Evolutionary conservation across 37 sponge, comb jelly and placozoan genomes (phyloP).

Genomic region (Diacarnus erythraeanus): DNA sequence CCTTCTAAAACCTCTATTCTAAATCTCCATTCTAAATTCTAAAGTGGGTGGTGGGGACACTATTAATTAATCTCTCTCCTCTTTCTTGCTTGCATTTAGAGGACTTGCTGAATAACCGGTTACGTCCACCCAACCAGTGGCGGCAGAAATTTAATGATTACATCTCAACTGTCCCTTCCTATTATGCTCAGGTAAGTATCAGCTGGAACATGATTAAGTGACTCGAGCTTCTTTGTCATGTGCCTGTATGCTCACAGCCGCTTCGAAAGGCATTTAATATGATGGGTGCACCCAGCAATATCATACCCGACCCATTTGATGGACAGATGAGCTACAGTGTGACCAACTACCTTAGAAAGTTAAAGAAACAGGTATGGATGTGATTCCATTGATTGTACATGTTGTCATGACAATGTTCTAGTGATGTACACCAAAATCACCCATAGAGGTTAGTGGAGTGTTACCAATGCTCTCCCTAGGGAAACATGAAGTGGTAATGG

Average conservation of each 20-base stretch:
- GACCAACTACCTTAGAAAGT: slow-evolving; percentile 66
- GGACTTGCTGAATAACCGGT: slow-evolving; percentile 44
- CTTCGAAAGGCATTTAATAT: slow-evolving; percentile 77
- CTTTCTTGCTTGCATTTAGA: slow-evolving; percentile 22
- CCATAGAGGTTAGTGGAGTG: too few species aligned
- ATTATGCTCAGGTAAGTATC: slow-evolving; percentile 77
- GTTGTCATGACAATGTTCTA: too few species aligned
- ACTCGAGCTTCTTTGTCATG: too few species aligned
- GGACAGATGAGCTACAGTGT: slow-evolving; percentile 74
- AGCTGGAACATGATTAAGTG: too few species aligned
- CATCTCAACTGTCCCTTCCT: slow-evolving; percentile 71
- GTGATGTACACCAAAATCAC: too few species aligned
- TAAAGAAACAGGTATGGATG: slow-evolving; percentile 76
- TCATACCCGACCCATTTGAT: slow-evolving; percentile 83
- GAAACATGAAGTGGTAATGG: too few species aligned
- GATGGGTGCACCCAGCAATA: slow-evolving; percentile 71
- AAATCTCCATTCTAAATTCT: too few species aligned
- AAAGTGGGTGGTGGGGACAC: too few species aligned
- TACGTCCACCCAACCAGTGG: slow-evolving; percentile 78
- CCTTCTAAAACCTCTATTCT: too few species aligned
- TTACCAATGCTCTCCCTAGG: too few species aligned
- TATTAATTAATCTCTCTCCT: too few species aligned
- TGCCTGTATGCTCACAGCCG: too few species aligned
- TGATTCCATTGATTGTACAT: background rate
- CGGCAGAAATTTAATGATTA: slow-evolving; percentile 82